These are phyloP conservation scores for Drosophila prostipennis DNA, from an alignment of 2,888 invertebrate genomes.

Conservation along the genomic window DNA sequence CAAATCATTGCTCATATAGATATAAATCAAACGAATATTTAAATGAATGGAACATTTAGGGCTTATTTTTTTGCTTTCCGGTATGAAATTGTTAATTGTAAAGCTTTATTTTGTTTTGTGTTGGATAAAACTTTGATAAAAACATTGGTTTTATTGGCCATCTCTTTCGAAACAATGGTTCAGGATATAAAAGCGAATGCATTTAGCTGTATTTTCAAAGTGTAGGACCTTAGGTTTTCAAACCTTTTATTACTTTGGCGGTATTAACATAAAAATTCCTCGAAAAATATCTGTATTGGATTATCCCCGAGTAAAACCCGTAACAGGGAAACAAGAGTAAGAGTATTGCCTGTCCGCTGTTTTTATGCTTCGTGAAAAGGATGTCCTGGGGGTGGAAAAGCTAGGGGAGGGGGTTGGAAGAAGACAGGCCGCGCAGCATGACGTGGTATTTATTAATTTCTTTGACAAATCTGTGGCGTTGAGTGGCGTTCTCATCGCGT, in stretches of 20 bases:
- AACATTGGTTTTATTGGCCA: too few species aligned
- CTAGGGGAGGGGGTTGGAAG: not conserved
- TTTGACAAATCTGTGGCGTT: conserved; percentile 81
- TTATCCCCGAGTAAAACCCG: not conserved
- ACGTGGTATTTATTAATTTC: conserved; percentile 80
- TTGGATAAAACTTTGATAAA: too few species aligned
- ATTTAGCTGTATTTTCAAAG: too few species aligned
- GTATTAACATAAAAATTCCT: not conserved
- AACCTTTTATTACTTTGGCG: not conserved
- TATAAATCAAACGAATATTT: too few species aligned
- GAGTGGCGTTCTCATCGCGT: conserved; percentile 52
- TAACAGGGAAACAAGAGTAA: not conserved
- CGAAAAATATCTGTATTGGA: not conserved
- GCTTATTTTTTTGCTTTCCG: too few species aligned
- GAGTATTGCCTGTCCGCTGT: not conserved
- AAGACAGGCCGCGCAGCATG: conserved; percentile 15
- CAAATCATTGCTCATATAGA: too few species aligned
- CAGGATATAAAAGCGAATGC: too few species aligned
- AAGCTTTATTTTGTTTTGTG: too few species aligned
- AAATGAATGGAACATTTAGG: too few species aligned
- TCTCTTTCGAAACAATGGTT: too few species aligned
- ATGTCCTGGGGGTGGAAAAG: conserved; percentile 4
- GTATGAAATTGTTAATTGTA: too few species aligned
- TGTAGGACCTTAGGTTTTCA: too few species aligned
- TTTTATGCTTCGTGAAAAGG: not conserved